phyloP scores from a whole-genome alignment of 1,140 invertebrate genomes.

The Galleria mellonella region DNA sequence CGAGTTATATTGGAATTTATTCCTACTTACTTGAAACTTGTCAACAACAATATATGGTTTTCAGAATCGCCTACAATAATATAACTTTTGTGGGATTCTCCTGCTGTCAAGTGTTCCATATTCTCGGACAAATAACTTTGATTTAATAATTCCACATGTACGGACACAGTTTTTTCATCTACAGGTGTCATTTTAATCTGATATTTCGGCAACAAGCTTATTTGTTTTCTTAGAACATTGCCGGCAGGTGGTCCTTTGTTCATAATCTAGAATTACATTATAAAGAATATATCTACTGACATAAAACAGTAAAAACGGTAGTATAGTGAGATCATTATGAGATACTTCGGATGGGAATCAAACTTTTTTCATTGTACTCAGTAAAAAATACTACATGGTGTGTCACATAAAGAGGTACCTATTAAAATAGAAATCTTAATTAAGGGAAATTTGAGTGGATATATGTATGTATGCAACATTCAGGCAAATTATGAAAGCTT shows the following conservation, averaged over 20 bases:
- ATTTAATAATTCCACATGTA: conserved; percentile 47
- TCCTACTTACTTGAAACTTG: conserved; percentile 39
- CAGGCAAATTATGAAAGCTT: too few relatives aligned
- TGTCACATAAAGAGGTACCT: too few relatives aligned
- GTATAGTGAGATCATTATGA: too few relatives aligned
- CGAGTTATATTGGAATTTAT: neutral
- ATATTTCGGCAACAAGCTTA: conserved; percentile 61
- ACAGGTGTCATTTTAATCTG: conserved; percentile 35
- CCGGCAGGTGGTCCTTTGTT: conserved; percentile 65
- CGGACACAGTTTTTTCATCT: conserved; percentile 27
- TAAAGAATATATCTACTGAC: too few relatives aligned
- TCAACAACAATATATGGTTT: conserved; percentile 61
- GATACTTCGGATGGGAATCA: too few relatives aligned
- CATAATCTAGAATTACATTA: conserved; percentile 49
- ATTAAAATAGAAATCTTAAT: too few relatives aligned
- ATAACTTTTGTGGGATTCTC: conserved; percentile 48
- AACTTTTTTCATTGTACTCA: too few relatives aligned
- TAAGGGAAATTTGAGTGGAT: too few relatives aligned
- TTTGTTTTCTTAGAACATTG: conserved; percentile 59
- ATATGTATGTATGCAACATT: too few relatives aligned
- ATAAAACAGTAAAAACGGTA: too few relatives aligned
- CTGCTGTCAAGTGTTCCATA: conserved; percentile 48
- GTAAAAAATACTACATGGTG: too few relatives aligned
- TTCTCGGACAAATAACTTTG: conserved; percentile 46
- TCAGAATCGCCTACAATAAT: conserved; percentile 70